Conservation (phyloP, 2,797 vertebrate genomes). For the Sphenopsis melanotis region DNA sequence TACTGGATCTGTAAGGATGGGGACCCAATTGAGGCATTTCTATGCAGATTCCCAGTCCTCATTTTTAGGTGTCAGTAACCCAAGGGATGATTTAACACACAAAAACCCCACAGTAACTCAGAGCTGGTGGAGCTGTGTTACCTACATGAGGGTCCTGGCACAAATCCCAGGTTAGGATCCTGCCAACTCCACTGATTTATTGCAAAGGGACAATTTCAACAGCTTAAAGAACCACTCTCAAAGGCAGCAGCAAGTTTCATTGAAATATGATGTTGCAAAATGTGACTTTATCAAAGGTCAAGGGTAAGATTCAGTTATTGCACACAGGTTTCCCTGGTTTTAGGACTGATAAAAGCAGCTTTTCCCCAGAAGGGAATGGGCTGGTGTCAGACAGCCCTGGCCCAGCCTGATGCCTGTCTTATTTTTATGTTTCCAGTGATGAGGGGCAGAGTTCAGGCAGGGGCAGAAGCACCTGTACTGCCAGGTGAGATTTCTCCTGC, state of each 20-base stretch:
- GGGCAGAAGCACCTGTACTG: neutral
- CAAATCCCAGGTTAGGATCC: neutral
- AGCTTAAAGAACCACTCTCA: neutral
- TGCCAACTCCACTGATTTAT: accelerated
- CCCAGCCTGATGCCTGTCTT: neutral
- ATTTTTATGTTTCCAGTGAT: neutral
- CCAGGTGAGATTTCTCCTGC: neutral
- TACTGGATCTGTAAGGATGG: neutral
- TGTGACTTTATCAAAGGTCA: neutral
- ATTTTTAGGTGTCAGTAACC: neutral
- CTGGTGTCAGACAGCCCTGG: neutral
- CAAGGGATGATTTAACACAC: neutral
- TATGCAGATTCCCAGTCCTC: neutral
- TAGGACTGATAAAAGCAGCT: neutral
- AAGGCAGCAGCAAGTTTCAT: accelerated
- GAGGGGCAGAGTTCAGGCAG: neutral
- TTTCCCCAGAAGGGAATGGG: neutral
- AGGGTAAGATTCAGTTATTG: neutral
- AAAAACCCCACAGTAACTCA: accelerated
- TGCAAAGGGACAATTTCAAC: neutral
- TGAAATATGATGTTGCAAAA: neutral
- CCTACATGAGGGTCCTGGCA: neutral
- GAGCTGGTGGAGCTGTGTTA: neutral
- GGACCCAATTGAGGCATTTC: neutral
- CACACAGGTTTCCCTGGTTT: neutral